Conservation (phyloP, 2,888 invertebrate genomes). For the Axea sp. region DNA sequence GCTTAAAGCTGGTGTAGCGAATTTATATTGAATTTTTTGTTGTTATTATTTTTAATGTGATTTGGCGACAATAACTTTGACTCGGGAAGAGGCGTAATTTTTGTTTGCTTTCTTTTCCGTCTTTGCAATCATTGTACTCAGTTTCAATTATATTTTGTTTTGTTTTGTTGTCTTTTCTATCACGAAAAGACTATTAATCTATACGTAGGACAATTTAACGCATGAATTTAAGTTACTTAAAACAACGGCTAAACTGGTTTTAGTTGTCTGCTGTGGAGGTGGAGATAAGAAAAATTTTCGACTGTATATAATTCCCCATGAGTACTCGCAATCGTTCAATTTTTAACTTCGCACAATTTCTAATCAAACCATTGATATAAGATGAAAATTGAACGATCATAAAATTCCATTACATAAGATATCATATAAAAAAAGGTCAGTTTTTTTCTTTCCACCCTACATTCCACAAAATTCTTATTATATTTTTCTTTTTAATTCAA, state of each 20-base stretch:
- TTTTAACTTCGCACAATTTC: constrained; percentile 21
- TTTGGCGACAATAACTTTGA: constrained; percentile 40
- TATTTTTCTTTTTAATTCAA: too few species aligned
- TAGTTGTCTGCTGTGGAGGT: constrained; percentile 15
- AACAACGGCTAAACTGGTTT: constrained; percentile 54
- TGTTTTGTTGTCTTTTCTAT: too few species aligned
- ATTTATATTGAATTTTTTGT: too few species aligned
- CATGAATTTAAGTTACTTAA: constrained; percentile 39
- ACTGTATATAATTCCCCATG: too few species aligned
- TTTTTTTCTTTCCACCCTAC: too few species aligned
- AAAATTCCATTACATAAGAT: too few species aligned
- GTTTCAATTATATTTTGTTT: not conserved
- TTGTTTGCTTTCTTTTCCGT: not conserved
- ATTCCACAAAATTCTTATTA: too few species aligned
- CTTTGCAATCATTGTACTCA: not conserved
- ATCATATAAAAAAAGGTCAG: too few species aligned
- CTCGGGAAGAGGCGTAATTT: not conserved
- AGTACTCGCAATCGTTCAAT: constrained; percentile 30
- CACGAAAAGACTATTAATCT: too few species aligned
- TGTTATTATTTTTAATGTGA: constrained; percentile 1
- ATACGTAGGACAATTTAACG: constrained; percentile 30
- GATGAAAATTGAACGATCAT: constrained; percentile 23
- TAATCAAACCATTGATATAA: not conserved
- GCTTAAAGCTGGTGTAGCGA: constrained; percentile 30
- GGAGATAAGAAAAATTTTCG: constrained; percentile 7